Evolutionary conservation across 1,140 invertebrate genomes (phyloP), one percentile per base, ranked within the genome.

Genomic region (Stegodyphus mimosarum): DNA sequence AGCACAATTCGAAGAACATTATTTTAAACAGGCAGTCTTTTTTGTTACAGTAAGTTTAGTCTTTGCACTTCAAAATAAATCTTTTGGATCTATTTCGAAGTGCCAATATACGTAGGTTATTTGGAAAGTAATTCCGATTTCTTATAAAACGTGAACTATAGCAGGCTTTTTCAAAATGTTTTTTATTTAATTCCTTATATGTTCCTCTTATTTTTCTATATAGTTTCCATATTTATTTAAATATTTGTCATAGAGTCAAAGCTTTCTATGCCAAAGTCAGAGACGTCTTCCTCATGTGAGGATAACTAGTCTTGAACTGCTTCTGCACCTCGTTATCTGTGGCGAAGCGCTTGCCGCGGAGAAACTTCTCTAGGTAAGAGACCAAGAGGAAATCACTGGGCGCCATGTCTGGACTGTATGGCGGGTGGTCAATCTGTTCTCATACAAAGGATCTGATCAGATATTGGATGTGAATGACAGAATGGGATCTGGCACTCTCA

Each of bases 111-210:
- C 17, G 64, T 10, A n/a, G 64, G 64, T 11, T 66, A 66, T 66
- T 66, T n/a, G 64, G 10, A 66, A 66, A 66, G 64, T 66, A 66
- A 66, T 6, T 7, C n/a, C 7, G n/a, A 17, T 66, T 66, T 66
- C n/a, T 66, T 66, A 7, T 66, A 66, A 66, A 66, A 66, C 10
- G n/a, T 66, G n/a, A 66, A 66, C n/a, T n/a, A 66, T n/a, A 7
- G n/a, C 7, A 66, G 17, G n/a, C 6, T 66, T 66, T 66, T 66
- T 66, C 64, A 11, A 17, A 66, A 66, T 10, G n/a, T 66, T 66
- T 66, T 66, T 66, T 66, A 66, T 66, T 66, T 66, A 66, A 66
- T 66, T 66, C 64, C 6, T 66, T 66, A 66, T 17, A 66, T 66
- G 64, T 66, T 66, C n/a, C n/a, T 66, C n/a, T 17, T 66, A 66